Conservation (phyloP, 1,140 invertebrate species). For the Limonius californicus region DNA sequence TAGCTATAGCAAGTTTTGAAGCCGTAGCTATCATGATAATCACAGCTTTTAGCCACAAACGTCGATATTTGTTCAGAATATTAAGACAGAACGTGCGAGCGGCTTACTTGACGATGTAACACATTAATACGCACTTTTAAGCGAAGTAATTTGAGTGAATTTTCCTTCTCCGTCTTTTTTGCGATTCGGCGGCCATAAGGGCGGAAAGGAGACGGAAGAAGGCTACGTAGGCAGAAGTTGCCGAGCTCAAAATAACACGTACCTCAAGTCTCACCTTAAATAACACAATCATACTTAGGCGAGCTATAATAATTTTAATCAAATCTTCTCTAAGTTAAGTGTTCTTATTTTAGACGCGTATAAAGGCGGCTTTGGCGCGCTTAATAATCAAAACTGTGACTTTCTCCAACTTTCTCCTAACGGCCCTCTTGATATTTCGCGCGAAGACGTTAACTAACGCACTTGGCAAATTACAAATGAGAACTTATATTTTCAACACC, state of each 20-base stretch:
- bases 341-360: constrained; percentile 26
- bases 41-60: constrained; percentile 19
- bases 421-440: constrained; percentile 36
- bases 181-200: not conserved
- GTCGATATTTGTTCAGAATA: constrained; percentile 26
- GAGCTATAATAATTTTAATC: constrained; percentile 39
- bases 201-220: constrained; percentile 5
- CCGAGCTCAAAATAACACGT: constrained; percentile 18
- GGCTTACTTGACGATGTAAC: constrained; percentile 19
- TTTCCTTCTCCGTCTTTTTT: constrained; percentile 4
- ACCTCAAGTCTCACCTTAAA: constrained; percentile 33
- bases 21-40: not conserved
- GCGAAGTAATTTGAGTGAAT: not conserved
- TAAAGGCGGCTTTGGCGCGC: constrained; percentile 27
- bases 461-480: constrained; percentile 41
- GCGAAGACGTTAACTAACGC: constrained; percentile 37
- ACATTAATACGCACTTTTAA: constrained; percentile 21
- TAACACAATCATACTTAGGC: constrained; percentile 38
- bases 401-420: constrained; percentile 37
- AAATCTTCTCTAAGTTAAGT: constrained; percentile 24
- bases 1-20: too few relatives aligned
- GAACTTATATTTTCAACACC: constrained; percentile 40
- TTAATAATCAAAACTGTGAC: constrained; percentile 40
- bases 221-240: not conserved
- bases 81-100: constrained; percentile 27